Base-by-base conservation (phyloP, 2,888 invertebrate species). In the Myopa tessellatipennis region DNA sequence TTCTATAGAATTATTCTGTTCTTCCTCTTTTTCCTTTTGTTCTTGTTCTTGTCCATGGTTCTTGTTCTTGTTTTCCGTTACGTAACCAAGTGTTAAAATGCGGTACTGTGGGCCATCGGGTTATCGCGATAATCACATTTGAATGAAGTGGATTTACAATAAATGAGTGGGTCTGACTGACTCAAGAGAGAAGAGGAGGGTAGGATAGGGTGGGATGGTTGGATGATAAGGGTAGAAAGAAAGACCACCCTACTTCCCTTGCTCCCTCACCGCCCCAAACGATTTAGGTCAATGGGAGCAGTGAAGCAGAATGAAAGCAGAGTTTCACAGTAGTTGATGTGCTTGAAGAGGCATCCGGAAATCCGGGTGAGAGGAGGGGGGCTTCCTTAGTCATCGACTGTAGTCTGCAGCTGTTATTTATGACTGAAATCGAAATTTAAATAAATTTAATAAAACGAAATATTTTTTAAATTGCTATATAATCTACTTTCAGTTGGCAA, bases 101-200 rank as follows among this genome's bases (percentile, higher is more conserved):
- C 16, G 18, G 55, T 16, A 60, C 8, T 58, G 69, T 69, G 52
- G 55, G 69, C 60, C 74, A 76, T 40, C 69, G 61, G 74, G 74
- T 77, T 78, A 78, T 77, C 73, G 77, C 67, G 78, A 78, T 81
- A 78, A 81, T 80, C 78, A 78, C 77, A 81, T 79, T 79, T 79
- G 77, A 78, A 80, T 79, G 79, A 81, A 78, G 79, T 79, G 76
- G 77, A 77, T 77, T 72, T 78, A 70, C 70, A 74, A 55, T 14
- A 55, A 55, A 12, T n/a, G 50, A 50, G 50, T 18, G 52, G 50
- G 69, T 69, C 12, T 40, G 40, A 6, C 18, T 68, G 40, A 10
- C 3, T 12, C 52, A 34, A 4, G 34, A 50, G 50, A 63, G 26
- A 63, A 34, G 36, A 63, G 36, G 4, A 60, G 63, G 14, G 36